These are phyloP conservation scores for Orthosia gothica DNA, from an alignment of 2,888 invertebrate genomes.

Conservation along the genomic window DNA sequence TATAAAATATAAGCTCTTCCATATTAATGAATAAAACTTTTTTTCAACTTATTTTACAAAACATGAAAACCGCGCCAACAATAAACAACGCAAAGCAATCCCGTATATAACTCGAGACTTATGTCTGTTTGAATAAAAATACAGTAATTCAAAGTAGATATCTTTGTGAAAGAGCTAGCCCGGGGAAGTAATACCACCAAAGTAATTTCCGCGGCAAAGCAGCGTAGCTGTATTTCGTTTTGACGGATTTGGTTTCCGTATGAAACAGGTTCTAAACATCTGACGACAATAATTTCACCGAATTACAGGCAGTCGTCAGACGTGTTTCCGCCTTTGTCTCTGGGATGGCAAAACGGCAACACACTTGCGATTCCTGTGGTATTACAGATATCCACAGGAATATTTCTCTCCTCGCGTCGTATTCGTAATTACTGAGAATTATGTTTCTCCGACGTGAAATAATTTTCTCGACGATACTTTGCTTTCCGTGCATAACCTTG, in stretches of 20 bases:
- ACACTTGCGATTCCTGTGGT: background rate
- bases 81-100: slow-evolving; percentile 1
- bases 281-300: background rate
- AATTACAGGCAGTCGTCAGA: background rate
- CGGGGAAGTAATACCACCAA: background rate
- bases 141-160: too few species aligned
- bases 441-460: background rate
- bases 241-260: background rate
- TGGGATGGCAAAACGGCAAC: background rate
- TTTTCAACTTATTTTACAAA: background rate
- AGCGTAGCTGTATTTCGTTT: background rate
- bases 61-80: background rate
- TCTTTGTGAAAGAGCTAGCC: background rate
- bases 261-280: background rate
- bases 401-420: background rate
- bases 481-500: background rate
- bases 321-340: background rate
- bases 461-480: background rate
- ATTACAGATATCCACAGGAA: background rate
- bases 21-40: slow-evolving; percentile 2
- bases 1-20: background rate
- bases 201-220: background rate
- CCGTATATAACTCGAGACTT: background rate
- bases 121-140: background rate
- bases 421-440: background rate